Percentiles rank a stretch among this genome's conserved stretches.
Evolutionary conservation across 2,797 vertebrate species (phyloP).

Genomic region (Paedocypris micromegethes): DNA sequence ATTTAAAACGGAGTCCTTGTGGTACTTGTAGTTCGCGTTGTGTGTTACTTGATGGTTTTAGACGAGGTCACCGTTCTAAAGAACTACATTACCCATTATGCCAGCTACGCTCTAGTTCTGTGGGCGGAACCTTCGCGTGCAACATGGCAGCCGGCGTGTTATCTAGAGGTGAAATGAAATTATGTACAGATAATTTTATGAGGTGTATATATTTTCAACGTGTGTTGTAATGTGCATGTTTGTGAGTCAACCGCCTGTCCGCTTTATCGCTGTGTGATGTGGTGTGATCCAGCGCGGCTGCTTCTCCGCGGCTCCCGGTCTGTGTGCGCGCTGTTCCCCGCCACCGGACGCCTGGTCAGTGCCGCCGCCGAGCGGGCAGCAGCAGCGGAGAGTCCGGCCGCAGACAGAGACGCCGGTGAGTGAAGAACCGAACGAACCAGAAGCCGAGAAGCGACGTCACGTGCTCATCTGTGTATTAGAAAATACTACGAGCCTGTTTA

Average conservation of each 20-base stretch:
- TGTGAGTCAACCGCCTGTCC: no score
- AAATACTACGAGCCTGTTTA: no score
- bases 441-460: no score
- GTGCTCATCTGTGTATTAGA: no score
- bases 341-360: slow-evolving; percentile 43
- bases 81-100: slow-evolving; percentile 40
- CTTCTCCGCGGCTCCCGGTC: slow-evolving; percentile 49
- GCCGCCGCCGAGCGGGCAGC: slow-evolving; percentile 47
- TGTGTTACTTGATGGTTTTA: background rate
- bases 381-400: slow-evolving; percentile 27
- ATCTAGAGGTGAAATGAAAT: slow-evolving; percentile 59
- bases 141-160: slow-evolving; percentile 66
- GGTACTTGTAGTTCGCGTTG: slow-evolving; percentile 46
- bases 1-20: background rate
- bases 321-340: slow-evolving; percentile 29
- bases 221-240: background rate
- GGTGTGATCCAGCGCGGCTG: slow-evolving; percentile 53
- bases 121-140: slow-evolving; percentile 34
- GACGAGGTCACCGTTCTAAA: background rate
- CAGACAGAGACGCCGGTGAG: slow-evolving; percentile 38
- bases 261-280: background rate
- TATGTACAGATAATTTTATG: slow-evolving; percentile 4
- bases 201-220: background rate
- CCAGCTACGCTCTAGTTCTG: slow-evolving; percentile 46
- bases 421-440: background rate